Evolutionary conservation across 1,140 invertebrate species (phyloP), one percentile per base, ranked within the genome.

Genomic region (Drosophila obscura): DNA sequence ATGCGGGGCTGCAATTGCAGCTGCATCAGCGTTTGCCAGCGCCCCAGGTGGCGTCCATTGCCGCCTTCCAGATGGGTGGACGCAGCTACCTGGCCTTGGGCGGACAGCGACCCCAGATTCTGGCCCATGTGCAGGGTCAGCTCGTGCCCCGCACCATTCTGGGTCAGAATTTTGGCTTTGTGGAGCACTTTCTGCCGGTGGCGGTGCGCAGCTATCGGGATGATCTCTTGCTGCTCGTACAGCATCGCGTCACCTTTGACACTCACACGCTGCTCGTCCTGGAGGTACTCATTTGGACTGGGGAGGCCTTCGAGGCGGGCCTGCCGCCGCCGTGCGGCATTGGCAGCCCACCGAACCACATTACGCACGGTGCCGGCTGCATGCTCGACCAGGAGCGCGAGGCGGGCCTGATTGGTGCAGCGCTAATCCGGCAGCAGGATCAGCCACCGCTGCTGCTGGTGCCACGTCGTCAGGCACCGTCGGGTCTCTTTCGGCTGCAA

Each of bases 241-340:
- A 94, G 82, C 92, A 93, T 62, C 76, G 77, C 4, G 75, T 94
- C 0, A 67, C 90, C 41, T 92, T 93, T 57, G 78, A 76, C 24
- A 89, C 88, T 0, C 93, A 93, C 57, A 77, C 83, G 4, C 68
- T 92, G 6, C 71, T 87, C 11, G 79, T 91, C 5, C 51, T 93
- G n/a, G 93, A 94, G 66, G 80, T 92, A 26, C 82, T 94, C 0
- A 84, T 92, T 2, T 93, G 93, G 90, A 92, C 93, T 64, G 93
- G 92, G 2, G 80, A 91, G 39, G 84, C 91, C 2, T 94, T 94
- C 66, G 88, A 92, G 52, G 75, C 91, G 26, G 92, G 93, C 24
- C 75, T 93, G 56, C 92, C 93, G 31, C 73, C 93, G 7, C 82
- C 90, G 4, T 93, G 93, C 67, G 51, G 67, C 9, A 60, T 91